Percentiles rank a stretch among this genome's conserved stretches.
Evolutionary conservation across 2,797 vertebrate genomes (phyloP).

Genomic region (Rhyacichthys aspro): DNA sequence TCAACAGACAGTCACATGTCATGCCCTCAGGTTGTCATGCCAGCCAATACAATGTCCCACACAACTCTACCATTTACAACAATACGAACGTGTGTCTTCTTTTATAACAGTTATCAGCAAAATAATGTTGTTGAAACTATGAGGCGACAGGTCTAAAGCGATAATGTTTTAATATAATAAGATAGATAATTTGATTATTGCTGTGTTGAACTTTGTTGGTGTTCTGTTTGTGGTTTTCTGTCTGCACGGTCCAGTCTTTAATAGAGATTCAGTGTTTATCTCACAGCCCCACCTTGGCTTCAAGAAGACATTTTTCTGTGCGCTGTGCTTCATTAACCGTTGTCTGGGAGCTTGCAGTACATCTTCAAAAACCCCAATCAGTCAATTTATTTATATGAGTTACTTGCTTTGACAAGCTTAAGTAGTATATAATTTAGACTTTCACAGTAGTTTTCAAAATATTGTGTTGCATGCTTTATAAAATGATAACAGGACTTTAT

Average conservation of each 20-base stretch:
- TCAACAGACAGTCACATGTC: conserved; percentile 48
- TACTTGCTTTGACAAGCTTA: too few species aligned
- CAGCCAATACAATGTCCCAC: not conserved
- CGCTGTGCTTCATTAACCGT: conserved; percentile 17
- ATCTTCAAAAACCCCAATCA: conserved; percentile 7
- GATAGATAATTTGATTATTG: not conserved
- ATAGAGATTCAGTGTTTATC: conserved; percentile 37
- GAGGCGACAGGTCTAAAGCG: too few species aligned
- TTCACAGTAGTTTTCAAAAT: too few species aligned
- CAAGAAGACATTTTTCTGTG: not conserved
- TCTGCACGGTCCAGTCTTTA: conserved; percentile 38
- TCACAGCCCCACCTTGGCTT: conserved; percentile 11
- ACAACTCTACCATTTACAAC: too few species aligned
- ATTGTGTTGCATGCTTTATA: too few species aligned
- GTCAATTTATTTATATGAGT: not conserved
- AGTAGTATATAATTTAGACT: too few species aligned
- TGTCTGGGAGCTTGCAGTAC: conserved; percentile 4
- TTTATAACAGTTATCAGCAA: too few species aligned
- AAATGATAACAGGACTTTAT: too few species aligned
- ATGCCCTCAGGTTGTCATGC: not conserved
- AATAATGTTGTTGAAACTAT: not conserved
- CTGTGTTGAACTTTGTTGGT: not conserved
- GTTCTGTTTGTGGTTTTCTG: conserved; percentile 9
- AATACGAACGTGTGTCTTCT: too few species aligned
- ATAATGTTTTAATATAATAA: too few species aligned